These are phyloP conservation scores for Bombyx mandarina DNA, from an alignment of 1,140 invertebrate genomes.

Conservation along the genomic window DNA sequence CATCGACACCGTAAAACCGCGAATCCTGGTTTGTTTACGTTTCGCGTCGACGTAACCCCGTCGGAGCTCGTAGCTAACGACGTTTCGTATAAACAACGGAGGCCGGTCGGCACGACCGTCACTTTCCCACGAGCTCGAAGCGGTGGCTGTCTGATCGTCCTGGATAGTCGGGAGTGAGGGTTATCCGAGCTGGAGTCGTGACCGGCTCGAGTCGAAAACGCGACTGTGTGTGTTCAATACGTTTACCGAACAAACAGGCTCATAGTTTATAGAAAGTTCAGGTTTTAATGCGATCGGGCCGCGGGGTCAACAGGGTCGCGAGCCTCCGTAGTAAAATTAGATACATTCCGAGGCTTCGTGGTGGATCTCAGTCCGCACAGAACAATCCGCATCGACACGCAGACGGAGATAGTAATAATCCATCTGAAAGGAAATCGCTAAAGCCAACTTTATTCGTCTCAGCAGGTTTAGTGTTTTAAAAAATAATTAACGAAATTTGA, in stretches of 20 bases:
- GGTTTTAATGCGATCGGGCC: conserved; percentile 60
- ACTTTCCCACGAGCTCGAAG: conserved; percentile 56
- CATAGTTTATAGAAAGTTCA: conserved; percentile 69
- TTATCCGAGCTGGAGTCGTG: conserved; percentile 51
- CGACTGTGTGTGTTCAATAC: conserved; percentile 53
- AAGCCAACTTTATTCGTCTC: too few species aligned
- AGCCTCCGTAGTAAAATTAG: conserved; percentile 69
- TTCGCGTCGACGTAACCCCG: conserved; percentile 24
- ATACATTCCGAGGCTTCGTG: conserved; percentile 64
- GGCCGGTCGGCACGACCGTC: conserved; percentile 37
- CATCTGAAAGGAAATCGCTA: conserved; percentile 13
- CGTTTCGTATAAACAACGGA: conserved; percentile 32
- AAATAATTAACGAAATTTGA: too few species aligned
- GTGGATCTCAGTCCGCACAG: conserved; percentile 31
- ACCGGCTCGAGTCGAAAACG: conserved; percentile 34
- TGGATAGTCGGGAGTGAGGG: conserved; percentile 57
- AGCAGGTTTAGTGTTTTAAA: conserved; percentile 48
- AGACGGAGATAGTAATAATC: conserved; percentile 48
- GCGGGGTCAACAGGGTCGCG: conserved; percentile 64
- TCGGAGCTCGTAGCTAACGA: conserved; percentile 24
- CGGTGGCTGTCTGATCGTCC: conserved; percentile 44
- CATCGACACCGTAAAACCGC: conserved; percentile 43
- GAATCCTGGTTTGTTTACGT: conserved; percentile 51
- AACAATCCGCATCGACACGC: conserved; percentile 42
- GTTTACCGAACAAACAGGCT: conserved; percentile 61